Evolutionary conservation across 2,888 invertebrate genomes (phyloP), one percentile per base, ranked within the genome.

Genomic region (Adelognathus sp.): DNA sequence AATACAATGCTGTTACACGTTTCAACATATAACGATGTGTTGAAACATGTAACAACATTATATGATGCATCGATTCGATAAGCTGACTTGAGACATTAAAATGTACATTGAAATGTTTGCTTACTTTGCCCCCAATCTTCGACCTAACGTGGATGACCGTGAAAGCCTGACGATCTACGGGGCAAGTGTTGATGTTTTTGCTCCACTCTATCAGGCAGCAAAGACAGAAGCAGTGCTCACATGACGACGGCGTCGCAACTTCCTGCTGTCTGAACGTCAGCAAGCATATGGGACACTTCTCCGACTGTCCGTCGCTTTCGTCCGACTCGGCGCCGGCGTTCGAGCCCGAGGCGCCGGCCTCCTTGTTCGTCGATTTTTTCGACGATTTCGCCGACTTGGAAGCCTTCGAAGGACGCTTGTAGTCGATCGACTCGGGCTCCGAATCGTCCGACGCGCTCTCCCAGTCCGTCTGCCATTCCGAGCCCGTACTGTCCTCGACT

Each of bases 171-270:
- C 98, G 94, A 92, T 98, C 98, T 39, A 98, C 96, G 0, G 98
- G 99, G 90, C 99, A 99, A 1, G 98, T 98, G 89, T 98, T 98
- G 50, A 97, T 96, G 93, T 97, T 98, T 93, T 95, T 97, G n/a
- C 98, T 95, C 98, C 98, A 98, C 90, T 98, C 97, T 64, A 95
- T 94, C 81, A 98, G 95, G 91, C 98, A 98, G 83, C 96, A 95
- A 41, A 96, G 93, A 90, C 98, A 98, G 91, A 98, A 98, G 75
- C 94, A 93, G 89, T 98, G 98, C 83, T 97, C 97, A 92, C 98
- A 98, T 21, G 94, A 94, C 87, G 96, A 95, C 0, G 98, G 98
- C 27, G 94, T 95, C 4, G 97, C 98, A 67, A 98, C 93, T 92
- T 97, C 95, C 91, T 98, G 97, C 33, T 93, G 93, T 61, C 92